Conservation (phyloP, 1,140 invertebrate genomes). For the Saccostrea echinata region DNA sequence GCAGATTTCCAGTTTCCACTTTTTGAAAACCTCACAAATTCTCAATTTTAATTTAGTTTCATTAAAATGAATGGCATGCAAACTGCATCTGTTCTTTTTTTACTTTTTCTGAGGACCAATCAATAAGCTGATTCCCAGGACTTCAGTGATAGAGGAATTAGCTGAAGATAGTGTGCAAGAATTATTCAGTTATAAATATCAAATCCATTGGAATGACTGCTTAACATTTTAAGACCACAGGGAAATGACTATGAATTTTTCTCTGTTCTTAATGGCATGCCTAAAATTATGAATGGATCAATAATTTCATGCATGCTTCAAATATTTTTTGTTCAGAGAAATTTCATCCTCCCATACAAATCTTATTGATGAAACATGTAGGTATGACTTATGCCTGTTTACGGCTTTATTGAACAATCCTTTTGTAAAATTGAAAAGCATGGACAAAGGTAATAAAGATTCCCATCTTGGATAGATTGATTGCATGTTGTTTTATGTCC, state of each 20-base stretch:
- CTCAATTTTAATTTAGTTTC: too few relatives aligned
- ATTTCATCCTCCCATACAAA: too few relatives aligned
- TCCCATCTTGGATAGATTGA: too few relatives aligned
- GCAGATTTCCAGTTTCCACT: too few relatives aligned
- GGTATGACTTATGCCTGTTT: too few relatives aligned
- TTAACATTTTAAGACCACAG: neutral
- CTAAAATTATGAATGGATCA: neutral
- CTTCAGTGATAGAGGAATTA: neutral
- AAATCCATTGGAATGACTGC: neutral
- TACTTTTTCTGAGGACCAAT: neutral
- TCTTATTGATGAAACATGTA: too few relatives aligned
- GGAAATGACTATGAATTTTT: neutral
- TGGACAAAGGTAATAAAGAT: too few relatives aligned
- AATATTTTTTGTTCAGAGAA: too few relatives aligned
- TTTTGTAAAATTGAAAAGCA: too few relatives aligned
- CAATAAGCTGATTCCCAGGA: neutral
- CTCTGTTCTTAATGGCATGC: neutral
- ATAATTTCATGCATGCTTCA: neutral
- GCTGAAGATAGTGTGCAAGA: neutral
- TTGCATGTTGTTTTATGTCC: too few relatives aligned
- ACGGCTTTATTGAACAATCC: too few relatives aligned
- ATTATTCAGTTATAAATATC: neutral
- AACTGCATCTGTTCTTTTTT: neutral
- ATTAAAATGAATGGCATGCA: neutral
- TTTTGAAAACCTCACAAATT: too few relatives aligned